These are phyloP conservation scores for Oreotrochilus melanogaster DNA, from an alignment of 2,113 vertebrate genomes.

Conservation along the genomic window DNA sequence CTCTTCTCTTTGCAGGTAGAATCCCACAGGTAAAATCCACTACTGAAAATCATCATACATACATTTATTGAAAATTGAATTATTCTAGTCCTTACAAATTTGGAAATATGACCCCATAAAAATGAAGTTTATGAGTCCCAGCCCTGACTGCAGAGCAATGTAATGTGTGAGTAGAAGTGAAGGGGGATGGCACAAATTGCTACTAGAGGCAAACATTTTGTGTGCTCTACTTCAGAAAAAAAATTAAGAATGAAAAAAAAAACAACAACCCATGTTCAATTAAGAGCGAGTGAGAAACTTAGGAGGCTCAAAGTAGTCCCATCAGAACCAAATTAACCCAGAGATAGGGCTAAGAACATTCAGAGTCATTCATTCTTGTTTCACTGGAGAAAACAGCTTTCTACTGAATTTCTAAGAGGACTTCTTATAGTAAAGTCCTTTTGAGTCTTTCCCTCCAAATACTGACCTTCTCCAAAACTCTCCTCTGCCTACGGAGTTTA, in stretches of 20 bases:
- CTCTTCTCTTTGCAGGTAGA: neutral
- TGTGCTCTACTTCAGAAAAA: neutral
- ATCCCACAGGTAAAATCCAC: neutral
- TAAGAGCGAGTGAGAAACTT: neutral
- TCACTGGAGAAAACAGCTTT: neutral
- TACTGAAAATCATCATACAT: neutral
- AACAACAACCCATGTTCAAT: neutral
- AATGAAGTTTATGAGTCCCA: neutral
- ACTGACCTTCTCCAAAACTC: neutral
- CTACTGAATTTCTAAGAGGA: neutral
- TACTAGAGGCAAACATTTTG: neutral
- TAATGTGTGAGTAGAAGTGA: neutral
- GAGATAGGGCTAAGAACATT: neutral
- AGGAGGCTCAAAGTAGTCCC: neutral
- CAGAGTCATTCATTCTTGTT: neutral
- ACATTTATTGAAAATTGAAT: neutral
- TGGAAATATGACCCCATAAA: neutral
- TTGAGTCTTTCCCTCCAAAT: neutral
- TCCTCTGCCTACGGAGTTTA: neutral
- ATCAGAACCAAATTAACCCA: neutral
- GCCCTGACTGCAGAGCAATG: neutral
- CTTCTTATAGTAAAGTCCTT: neutral
- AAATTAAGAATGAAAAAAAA: neutral
- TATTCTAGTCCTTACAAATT: neutral
- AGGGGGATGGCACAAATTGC: neutral